These are phyloP conservation scores for Siderastrea radians DNA, from an alignment of 92 coral and sea anemone genomes.

Conservation along the genomic window DNA sequence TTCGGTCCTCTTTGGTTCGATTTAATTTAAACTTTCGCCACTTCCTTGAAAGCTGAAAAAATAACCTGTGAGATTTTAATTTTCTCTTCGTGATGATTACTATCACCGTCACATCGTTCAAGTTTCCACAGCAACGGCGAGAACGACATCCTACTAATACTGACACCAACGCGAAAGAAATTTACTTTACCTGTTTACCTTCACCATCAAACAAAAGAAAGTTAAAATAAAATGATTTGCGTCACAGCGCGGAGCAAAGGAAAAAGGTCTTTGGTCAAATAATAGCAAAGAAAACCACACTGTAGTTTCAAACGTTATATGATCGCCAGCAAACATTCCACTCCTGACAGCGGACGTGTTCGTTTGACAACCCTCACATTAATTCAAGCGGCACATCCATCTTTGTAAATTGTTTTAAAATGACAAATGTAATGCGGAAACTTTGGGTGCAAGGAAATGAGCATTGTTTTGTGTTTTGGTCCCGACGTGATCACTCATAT, in stretches of 20 bases:
- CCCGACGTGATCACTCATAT: too few species aligned
- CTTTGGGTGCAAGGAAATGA: too few species aligned
- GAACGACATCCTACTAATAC: neutral
- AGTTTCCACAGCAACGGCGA: neutral
- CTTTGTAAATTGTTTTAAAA: too few species aligned
- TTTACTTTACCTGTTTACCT: slow-evolving; percentile 3
- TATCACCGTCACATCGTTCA: neutral
- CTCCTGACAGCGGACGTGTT: too few species aligned
- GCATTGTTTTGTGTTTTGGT: too few species aligned
- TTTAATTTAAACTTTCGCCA: neutral
- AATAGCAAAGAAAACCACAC: neutral
- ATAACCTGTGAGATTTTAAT: neutral
- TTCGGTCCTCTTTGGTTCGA: too few species aligned
- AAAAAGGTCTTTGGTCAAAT: neutral
- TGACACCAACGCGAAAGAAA: neutral
- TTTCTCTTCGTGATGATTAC: neutral
- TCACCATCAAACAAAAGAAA: neutral
- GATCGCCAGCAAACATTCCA: too few species aligned
- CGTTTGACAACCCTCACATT: too few species aligned
- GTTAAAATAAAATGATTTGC: neutral
- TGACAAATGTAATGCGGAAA: too few species aligned
- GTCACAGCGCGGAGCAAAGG: slow-evolving; percentile 1
- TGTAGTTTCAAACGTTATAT: too few species aligned
- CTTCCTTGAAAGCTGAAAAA: neutral
- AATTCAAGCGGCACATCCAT: too few species aligned